Base-by-base conservation (phyloP, 30 jellyfish, hydroid and myxozoan genomes). In the Aurelia aurita region DNA sequence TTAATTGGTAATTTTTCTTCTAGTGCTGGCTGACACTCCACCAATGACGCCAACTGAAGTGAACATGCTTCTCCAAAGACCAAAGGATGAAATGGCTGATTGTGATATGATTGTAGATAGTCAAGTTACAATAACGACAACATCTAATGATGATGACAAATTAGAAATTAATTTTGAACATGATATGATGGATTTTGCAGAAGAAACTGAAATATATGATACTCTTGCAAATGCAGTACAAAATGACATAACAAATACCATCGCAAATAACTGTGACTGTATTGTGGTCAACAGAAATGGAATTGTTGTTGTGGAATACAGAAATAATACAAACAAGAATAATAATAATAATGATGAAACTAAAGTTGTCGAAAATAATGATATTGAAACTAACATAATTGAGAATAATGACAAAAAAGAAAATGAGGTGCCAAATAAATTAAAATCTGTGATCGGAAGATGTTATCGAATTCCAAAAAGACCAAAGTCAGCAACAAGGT, bases 51-150 rank as follows among this genome's bases (percentile, higher is more conserved):
- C 90, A 26, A 15, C 53, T 10, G 90, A 55, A 28, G 58, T 31
- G 65, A 72, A 20, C 8, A 6, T 3, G 1, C 20, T 10, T 16
- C 25, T 45, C 7, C 9, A 44, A 14, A 31, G 25, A 11, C 46
- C 44, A 15, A 22, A 51, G 1, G 59, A 20, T 16, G 93, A 83
- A 60, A 58, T 83, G 3, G 28, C 60, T 1, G 93, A 72, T 13
- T 59, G 66, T 15, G 93, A 83, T 70, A 39, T 83, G 39, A 63
- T 70, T 69, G 80, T 83, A 25, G 86, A 69, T 83, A 83, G 68
- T 59, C 93, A 83, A 59, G 79, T 83, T 23, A 83, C 93, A 19
- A 60, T 83, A 25, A 6, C 81, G 1, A 83, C 93, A 58, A 62
- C 93, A 27, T 66, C 70, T 3, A 74, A 55, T 29, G 91, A 68